A percentile compares a stretch with the other conserved stretches of the same genome.
These are phyloP conservation scores for Hoplostethus mediterraneus DNA, from an alignment of 2,797 vertebrate genomes.

Conservation along the genomic window DNA sequence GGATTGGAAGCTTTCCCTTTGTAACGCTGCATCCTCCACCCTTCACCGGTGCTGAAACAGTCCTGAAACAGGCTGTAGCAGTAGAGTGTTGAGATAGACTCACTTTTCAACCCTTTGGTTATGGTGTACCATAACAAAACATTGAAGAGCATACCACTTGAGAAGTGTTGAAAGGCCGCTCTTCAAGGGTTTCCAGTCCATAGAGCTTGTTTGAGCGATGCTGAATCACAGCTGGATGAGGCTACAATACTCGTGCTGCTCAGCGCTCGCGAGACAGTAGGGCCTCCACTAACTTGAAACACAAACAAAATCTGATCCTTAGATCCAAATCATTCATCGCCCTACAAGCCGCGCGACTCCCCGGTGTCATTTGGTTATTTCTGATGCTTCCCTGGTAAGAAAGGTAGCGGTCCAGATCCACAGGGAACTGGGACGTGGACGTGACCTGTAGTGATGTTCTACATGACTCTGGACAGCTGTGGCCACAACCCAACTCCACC, in stretches of 20 bases:
- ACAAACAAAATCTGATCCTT: slow-evolving; percentile 29
- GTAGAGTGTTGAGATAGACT: not conserved
- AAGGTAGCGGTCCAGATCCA: slow-evolving; percentile 41
- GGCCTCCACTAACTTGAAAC: slow-evolving; percentile 24
- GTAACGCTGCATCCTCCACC: not conserved
- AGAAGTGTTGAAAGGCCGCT: not conserved
- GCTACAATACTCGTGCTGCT: not conserved
- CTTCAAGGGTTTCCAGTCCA: not conserved
- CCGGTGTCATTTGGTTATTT: slow-evolving; percentile 21
- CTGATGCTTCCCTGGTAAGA: slow-evolving; percentile 25
- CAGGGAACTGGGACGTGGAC: slow-evolving; percentile 27
- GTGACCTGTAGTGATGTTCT: slow-evolving; percentile 59
- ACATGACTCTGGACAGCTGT: slow-evolving; percentile 73
- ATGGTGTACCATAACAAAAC: not conserved
- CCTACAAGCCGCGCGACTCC: slow-evolving; percentile 20
- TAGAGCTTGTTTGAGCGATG: not conserved
- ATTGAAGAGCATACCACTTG: not conserved
- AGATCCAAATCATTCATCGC: slow-evolving; percentile 40
- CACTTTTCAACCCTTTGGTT: slow-evolving; percentile 2
- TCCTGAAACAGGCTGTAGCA: not conserved
- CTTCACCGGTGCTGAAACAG: not conserved
- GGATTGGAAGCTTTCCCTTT: slow-evolving; percentile 14
- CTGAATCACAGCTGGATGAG: slow-evolving; percentile 13
- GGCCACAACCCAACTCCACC: slow-evolving; percentile 33
- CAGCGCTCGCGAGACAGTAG: slow-evolving; percentile 9